A percentile compares a stretch with the other conserved stretches of the same genome.
Conservation (phyloP, 2,113 vertebrate genomes). For the Origma solitaria region DNA sequence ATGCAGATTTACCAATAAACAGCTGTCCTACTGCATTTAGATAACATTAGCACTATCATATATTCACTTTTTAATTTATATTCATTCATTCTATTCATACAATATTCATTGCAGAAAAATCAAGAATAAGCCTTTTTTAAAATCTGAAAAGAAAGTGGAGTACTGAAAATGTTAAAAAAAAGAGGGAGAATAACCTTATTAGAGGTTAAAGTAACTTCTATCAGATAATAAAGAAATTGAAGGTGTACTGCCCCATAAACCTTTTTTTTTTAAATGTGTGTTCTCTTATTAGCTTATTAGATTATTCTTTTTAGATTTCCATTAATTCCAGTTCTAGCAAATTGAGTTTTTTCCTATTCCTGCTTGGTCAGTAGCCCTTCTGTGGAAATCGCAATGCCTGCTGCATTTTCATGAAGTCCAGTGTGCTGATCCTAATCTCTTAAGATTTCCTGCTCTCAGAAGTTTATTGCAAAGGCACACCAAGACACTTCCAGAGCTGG, state of each 20-base stretch:
- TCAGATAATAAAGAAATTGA: background rate
- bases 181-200: background rate
- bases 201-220: background rate
- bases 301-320: background rate
- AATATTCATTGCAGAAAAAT: background rate
- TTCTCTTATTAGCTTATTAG: background rate
- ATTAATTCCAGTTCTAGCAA: background rate
- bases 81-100: background rate
- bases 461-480: background rate
- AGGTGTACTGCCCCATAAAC: background rate
- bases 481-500: background rate
- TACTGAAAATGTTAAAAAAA: background rate
- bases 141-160: background rate
- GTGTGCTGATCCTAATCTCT: background rate
- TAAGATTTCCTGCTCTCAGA: background rate
- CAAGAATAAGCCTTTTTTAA: background rate
- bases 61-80: background rate
- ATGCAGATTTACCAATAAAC: background rate
- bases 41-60: background rate
- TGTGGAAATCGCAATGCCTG: background rate
- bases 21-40: background rate
- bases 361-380: background rate
- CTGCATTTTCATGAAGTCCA: background rate
- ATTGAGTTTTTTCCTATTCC: background rate
- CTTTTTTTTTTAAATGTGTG: rapidly evolving